Evolutionary conservation across 2,113 vertebrate species (phyloP).

Genomic region (Scopus umbretta): DNA sequence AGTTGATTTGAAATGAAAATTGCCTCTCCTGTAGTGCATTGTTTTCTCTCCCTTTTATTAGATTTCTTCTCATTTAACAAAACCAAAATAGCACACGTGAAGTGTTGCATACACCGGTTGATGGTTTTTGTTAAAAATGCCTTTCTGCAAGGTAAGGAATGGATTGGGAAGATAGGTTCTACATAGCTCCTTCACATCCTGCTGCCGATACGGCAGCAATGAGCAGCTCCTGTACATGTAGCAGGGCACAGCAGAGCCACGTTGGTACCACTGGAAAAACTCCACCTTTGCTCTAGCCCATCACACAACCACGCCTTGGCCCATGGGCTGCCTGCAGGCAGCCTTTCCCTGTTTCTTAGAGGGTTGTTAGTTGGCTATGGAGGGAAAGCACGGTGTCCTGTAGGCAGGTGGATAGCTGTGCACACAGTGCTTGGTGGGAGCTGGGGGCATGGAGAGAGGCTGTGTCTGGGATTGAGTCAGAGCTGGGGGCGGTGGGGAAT

Average conservation of each 20-base stretch:
- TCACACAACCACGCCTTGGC: neutral
- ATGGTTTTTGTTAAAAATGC: neutral
- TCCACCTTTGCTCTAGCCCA: neutral
- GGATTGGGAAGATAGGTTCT: neutral
- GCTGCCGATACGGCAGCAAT: neutral
- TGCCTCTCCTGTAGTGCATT: neutral
- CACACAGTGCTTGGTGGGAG: neutral
- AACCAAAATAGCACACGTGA: neutral
- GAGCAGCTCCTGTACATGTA: neutral
- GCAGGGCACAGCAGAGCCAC: fast-evolving
- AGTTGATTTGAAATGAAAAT: neutral
- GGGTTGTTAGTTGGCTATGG: neutral
- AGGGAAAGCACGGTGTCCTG: neutral
- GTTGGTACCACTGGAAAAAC: neutral
- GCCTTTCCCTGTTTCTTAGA: neutral
- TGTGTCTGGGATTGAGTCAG: neutral
- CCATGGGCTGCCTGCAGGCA: neutral
- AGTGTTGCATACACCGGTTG: neutral
- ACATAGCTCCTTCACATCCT: neutral
- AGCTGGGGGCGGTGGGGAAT: neutral
- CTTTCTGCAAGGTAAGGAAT: neutral
- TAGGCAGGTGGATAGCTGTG: fast-evolving
- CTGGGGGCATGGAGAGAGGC: too few species aligned
- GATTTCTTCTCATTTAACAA: neutral
- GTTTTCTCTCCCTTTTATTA: neutral